A percentile compares a stretch with the other conserved stretches of the same genome.
phyloP scores from a whole-genome alignment of 2,797 vertebrate species.

The Scleropages formosus region DNA sequence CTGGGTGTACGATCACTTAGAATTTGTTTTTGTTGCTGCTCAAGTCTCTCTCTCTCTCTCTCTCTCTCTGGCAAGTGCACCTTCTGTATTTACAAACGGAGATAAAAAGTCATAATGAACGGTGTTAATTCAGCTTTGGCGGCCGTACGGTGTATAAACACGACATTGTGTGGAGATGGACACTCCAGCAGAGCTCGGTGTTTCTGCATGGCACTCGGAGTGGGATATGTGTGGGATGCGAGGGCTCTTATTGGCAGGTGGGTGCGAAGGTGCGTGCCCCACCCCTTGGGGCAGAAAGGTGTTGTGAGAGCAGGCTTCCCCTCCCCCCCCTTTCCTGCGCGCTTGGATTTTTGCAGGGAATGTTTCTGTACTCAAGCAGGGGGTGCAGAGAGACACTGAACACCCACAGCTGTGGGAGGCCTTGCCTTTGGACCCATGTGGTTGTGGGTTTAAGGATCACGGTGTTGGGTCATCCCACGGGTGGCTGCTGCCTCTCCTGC shows the following conservation, averaged over 20 bases:
- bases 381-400: no score
- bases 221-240: neutral
- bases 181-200: no score
- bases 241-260: neutral
- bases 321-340: neutral
- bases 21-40: neutral
- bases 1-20: neutral
- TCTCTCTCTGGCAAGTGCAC: slow-evolving; percentile 24
- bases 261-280: neutral
- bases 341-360: no score
- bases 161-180: slow-evolving; percentile 10
- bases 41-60: neutral
- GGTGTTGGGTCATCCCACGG: no score
- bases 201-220: neutral
- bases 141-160: slow-evolving; percentile 21
- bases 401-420: no score
- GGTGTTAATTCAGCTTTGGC: slow-evolving; percentile 42
- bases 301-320: neutral
- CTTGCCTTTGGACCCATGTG: no score
- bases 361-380: no score
- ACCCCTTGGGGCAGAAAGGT: neutral
- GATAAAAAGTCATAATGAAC: slow-evolving; percentile 35
- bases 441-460: no score
- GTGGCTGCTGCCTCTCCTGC: no score
- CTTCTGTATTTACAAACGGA: slow-evolving; percentile 32